These are phyloP conservation scores for Parauchenoglanis punctatus DNA, from an alignment of 2,797 vertebrate species.

Conservation along the genomic window DNA sequence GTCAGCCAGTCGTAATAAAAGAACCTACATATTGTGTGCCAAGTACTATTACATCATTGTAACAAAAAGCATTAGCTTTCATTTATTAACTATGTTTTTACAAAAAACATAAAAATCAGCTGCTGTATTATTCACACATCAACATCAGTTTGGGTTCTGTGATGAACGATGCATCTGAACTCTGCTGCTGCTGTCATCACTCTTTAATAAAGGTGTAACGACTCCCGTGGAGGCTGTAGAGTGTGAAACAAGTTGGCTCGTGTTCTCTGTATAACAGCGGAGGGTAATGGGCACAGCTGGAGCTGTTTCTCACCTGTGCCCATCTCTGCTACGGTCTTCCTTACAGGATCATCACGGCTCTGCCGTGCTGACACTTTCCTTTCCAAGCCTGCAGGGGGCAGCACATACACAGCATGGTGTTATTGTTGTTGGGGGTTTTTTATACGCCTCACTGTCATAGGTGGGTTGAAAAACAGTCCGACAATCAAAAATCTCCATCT, in stretches of 20 bases:
- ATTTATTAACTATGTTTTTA: background rate
- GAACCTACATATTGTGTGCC: background rate
- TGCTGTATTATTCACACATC: slow-evolving; percentile 9
- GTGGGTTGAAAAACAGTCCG: background rate
- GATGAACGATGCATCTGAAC: background rate
- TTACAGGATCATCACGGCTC: slow-evolving; percentile 84
- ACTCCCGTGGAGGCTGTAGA: slow-evolving; percentile 14
- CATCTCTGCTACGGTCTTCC: slow-evolving; percentile 81
- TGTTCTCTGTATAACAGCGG: slow-evolving; percentile 6
- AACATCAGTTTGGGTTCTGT: background rate
- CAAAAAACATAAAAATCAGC: background rate
- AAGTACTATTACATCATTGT: background rate
- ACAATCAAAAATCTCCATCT: background rate
- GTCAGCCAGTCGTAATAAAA: background rate
- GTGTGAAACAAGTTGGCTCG: slow-evolving; percentile 21
- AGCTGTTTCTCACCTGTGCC: slow-evolving; percentile 77
- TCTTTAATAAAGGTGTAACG: slow-evolving; percentile 31
- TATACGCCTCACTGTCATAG: background rate
- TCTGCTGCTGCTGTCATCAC: slow-evolving; percentile 38
- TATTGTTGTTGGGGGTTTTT: background rate
- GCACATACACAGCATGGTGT: slow-evolving; percentile 38
- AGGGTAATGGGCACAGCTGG: slow-evolving; percentile 7
- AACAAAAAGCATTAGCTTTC: background rate
- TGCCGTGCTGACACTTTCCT: slow-evolving; percentile 85
- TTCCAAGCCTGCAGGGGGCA: slow-evolving; percentile 78